Evolutionary conservation across 2,113 vertebrate species (phyloP).

Genomic region (Poeciliopsis retropinna): DNA sequence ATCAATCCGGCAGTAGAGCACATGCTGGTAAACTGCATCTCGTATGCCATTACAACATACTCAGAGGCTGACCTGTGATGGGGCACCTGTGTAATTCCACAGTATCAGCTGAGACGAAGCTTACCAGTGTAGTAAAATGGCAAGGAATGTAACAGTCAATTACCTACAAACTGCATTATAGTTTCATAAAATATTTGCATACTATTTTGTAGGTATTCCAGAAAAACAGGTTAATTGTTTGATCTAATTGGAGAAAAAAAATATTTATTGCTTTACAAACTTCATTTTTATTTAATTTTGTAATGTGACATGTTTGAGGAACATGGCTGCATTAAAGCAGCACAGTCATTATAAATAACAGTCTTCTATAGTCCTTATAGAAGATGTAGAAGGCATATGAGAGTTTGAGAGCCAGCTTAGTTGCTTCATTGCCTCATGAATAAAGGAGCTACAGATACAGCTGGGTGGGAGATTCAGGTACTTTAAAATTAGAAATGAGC

Average conservation of each 20-base stretch:
- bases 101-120: conserved; percentile 6
- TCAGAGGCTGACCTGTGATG: conserved; percentile 4
- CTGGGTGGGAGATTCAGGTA: background rate
- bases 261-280: background rate
- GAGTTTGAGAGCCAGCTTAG: background rate
- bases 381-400: background rate
- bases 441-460: background rate
- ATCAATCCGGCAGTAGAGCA: conserved; percentile 60
- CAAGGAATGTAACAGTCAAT: conserved; percentile 4
- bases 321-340: background rate
- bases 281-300: background rate
- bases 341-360: too few species aligned
- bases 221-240: too few species aligned
- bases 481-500: background rate
- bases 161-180: background rate
- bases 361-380: background rate
- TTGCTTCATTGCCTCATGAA: too few species aligned
- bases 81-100: conserved; percentile 8
- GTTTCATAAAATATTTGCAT: background rate
- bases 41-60: conserved; percentile 22
- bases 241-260: background rate
- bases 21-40: conserved; percentile 33
- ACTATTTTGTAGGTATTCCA: background rate
- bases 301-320: background rate
- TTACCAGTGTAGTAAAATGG: conserved; percentile 8